These are phyloP conservation scores for Dynastes grantii DNA, from an alignment of 2,888 invertebrate genomes.

Conservation along the genomic window DNA sequence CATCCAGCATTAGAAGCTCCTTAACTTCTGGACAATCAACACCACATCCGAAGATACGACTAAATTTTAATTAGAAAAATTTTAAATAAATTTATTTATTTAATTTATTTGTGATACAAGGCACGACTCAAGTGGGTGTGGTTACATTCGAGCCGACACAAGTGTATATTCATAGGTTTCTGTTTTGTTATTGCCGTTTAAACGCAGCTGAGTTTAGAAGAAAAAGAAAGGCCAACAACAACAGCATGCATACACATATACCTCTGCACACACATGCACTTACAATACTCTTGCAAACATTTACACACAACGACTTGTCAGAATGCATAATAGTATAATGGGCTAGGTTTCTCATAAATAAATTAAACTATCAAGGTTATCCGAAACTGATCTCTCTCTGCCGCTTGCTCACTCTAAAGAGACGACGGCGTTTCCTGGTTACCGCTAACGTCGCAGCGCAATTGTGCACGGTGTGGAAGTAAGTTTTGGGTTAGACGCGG, in stretches of 20 bases:
- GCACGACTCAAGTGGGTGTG: too few species aligned
- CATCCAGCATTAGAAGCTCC: too few species aligned
- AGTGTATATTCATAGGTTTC: constrained; percentile 9
- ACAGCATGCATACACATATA: background rate
- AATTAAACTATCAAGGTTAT: constrained; percentile 68
- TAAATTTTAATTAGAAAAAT: too few species aligned
- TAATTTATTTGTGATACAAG: background rate
- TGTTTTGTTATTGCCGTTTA: constrained; percentile 9
- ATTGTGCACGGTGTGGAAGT: constrained; percentile 55
- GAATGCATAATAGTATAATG: constrained; percentile 67
- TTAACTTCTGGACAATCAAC: too few species aligned
- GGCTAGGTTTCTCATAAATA: constrained; percentile 68
- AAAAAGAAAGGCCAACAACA: constrained; percentile 62
- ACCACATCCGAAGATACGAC: too few species aligned
- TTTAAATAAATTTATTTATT: too few species aligned
- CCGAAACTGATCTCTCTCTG: constrained; percentile 64
- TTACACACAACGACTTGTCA: constrained; percentile 57
- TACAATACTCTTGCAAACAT: background rate
- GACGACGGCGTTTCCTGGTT: constrained; percentile 60
- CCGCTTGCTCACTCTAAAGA: constrained; percentile 57
- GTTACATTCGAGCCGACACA: too few species aligned
- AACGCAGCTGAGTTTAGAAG: constrained; percentile 21
- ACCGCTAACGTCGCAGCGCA: constrained; percentile 56
- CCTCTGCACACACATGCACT: background rate
- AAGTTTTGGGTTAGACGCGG: constrained; percentile 50